Evolutionary conservation across 2,888 invertebrate species (phyloP).

Genomic region (Tenthredo notha): DNA sequence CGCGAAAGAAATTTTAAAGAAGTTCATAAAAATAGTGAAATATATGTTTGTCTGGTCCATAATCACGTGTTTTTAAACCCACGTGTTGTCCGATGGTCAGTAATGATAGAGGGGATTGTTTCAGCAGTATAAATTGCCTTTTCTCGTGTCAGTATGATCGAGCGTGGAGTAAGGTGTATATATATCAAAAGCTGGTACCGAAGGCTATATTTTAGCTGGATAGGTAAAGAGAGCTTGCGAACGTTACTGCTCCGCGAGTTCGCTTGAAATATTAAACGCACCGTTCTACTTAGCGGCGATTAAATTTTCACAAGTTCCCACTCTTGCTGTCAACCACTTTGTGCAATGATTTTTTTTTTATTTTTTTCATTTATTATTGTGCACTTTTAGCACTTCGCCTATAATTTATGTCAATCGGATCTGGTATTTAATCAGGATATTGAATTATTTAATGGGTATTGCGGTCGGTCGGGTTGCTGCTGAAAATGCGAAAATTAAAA

Average conservation of each 20-base stretch:
- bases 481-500: conserved; percentile 38
- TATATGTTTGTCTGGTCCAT: background rate
- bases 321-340: conserved; percentile 26
- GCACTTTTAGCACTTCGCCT: conserved; percentile 25
- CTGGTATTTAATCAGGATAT: conserved; percentile 46
- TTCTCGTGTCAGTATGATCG: conserved; percentile 27
- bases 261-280: conserved; percentile 24
- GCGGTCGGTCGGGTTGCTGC: background rate
- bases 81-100: background rate
- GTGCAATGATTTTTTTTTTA: background rate
- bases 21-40: background rate
- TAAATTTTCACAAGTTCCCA: conserved; percentile 10
- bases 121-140: conserved; percentile 13
- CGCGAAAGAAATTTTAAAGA: background rate
- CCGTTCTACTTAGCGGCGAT: conserved; percentile 26
- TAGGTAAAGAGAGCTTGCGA: conserved; percentile 25
- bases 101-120: background rate
- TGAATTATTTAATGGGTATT: conserved; percentile 43
- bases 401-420: conserved; percentile 44
- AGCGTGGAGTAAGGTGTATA: background rate
- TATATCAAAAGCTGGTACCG: background rate
- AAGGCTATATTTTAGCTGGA: background rate
- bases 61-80: background rate
- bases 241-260: background rate
- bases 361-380: background rate